A percentile compares a stretch with the other conserved stretches of the same genome.
Evolutionary conservation across 1,140 invertebrate species (phyloP).

Genomic region (Spodoptera frugiperda): DNA sequence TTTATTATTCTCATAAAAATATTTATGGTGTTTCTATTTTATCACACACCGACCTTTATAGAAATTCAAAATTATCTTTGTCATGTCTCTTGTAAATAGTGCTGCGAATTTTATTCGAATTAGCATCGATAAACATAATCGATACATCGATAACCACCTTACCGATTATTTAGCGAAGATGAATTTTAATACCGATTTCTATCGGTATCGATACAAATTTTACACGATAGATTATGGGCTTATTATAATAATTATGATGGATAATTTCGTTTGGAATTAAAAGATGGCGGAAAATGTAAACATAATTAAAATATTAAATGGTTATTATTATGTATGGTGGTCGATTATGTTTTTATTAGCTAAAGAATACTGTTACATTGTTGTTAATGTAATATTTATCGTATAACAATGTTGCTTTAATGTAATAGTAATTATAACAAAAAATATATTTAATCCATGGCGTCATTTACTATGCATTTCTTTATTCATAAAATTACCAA

Average conservation of each 20-base stretch:
- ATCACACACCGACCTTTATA: neutral
- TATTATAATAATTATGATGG: constrained; percentile 30
- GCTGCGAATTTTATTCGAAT: constrained; percentile 7
- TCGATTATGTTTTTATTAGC: neutral
- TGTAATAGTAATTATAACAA: no score
- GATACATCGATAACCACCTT: constrained; percentile 17
- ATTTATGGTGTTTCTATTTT: constrained; percentile 2
- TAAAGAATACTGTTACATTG: no score
- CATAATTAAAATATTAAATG: constrained; percentile 23
- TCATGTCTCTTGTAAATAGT: constrained; percentile 22
- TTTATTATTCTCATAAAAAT: neutral
- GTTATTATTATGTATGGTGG: constrained; percentile 5
- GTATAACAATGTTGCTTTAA: no score
- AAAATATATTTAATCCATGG: no score
- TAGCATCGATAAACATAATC: neutral
- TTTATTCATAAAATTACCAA: no score
- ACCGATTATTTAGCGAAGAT: constrained; percentile 20
- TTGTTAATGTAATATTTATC: no score
- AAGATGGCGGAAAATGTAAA: constrained; percentile 6
- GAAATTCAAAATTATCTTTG: constrained; percentile 1
- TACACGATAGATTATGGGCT: constrained; percentile 9
- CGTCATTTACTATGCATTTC: no score
- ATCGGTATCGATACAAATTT: constrained; percentile 26
- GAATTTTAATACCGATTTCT: constrained; percentile 32
- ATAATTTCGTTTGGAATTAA: constrained; percentile 12